phyloP scores from a whole-genome alignment of 1,140 invertebrate genomes.

The Oncopodura yosiiana region DNA sequence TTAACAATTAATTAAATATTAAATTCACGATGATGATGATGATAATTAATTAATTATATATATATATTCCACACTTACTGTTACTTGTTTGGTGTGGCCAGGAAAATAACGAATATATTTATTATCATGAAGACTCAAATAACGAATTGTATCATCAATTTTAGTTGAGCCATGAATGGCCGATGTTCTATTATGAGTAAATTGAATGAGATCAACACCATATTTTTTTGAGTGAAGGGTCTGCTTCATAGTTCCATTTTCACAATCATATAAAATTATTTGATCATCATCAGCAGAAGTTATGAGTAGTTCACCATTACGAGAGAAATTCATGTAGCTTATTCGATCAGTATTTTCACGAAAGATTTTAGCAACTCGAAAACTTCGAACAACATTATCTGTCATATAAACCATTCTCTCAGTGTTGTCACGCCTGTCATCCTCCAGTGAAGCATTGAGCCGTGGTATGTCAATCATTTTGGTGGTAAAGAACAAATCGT shows the following conservation, averaged over 20 bases:
- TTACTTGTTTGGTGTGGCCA: slow-evolving; percentile 83
- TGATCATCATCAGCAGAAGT: slow-evolving; percentile 98
- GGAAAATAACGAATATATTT: slow-evolving; percentile 83
- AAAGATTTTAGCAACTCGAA: slow-evolving; percentile 92
- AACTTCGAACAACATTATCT: slow-evolving; percentile 81
- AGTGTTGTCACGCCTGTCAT: too few relatives aligned
- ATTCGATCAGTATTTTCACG: slow-evolving; percentile 94
- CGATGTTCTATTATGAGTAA: slow-evolving; percentile 93
- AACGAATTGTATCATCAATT: slow-evolving; percentile 92
- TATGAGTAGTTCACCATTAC: slow-evolving; percentile 87
- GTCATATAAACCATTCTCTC: slow-evolving; percentile 68
- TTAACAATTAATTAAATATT: not conserved
- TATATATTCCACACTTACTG: slow-evolving; percentile 37
- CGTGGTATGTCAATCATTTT: too few relatives aligned
- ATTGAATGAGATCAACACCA: slow-evolving; percentile 95
- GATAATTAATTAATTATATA: not conserved
- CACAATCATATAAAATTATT: slow-evolving; percentile 97
- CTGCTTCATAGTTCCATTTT: slow-evolving; percentile 70
- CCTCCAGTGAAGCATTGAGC: too few relatives aligned
- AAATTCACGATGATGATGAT: not conserved
- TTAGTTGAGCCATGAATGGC: slow-evolving; percentile 98
- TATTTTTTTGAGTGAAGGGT: slow-evolving; percentile 98
- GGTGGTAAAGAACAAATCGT: too few relatives aligned
- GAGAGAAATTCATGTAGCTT: slow-evolving; percentile 93
- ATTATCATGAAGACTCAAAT: slow-evolving; percentile 94